Evolutionary conservation across 53 echinoderm and acorn worm species (phyloP).

Genomic region (Mesocentrotus franciscanus): DNA sequence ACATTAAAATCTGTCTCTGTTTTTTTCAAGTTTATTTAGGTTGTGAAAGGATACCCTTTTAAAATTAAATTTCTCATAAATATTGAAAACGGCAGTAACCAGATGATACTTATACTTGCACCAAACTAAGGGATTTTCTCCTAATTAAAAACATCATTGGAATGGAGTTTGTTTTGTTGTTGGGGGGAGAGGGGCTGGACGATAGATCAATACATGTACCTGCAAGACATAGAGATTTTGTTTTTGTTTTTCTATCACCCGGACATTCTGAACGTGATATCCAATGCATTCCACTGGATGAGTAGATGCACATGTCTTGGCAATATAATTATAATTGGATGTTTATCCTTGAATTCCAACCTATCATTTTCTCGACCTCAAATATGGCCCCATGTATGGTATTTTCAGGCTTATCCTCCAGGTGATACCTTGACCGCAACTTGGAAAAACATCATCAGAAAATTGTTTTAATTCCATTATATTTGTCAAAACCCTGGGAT

Average conservation of each 20-base stretch:
- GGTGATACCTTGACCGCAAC: neutral
- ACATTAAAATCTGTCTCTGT: too few relatives aligned
- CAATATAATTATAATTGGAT: neutral
- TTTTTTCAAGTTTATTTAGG: too few relatives aligned
- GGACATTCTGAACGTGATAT: neutral
- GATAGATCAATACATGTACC: too few relatives aligned
- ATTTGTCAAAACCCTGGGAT: neutral
- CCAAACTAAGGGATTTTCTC: too few relatives aligned
- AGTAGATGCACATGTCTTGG: neutral
- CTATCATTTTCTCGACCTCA: neutral
- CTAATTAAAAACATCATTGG: too few relatives aligned
- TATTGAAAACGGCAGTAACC: too few relatives aligned
- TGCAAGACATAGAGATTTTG: neutral
- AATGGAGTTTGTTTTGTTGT: too few relatives aligned
- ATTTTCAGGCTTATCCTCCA: neutral
- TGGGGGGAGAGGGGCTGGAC: too few relatives aligned
- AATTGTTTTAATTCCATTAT: neutral
- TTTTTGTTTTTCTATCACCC: neutral
- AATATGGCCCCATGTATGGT: neutral
- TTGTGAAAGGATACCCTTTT: too few relatives aligned
- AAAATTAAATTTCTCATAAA: too few relatives aligned
- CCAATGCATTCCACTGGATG: neutral
- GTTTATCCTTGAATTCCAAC: constrained; percentile 25
- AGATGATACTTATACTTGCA: too few relatives aligned
- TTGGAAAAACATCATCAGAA: neutral